Evolutionary conservation across 30 jellyfish, hydroid and myxozoan genomes (phyloP).

Genomic region (Catostylus mosaicus): DNA sequence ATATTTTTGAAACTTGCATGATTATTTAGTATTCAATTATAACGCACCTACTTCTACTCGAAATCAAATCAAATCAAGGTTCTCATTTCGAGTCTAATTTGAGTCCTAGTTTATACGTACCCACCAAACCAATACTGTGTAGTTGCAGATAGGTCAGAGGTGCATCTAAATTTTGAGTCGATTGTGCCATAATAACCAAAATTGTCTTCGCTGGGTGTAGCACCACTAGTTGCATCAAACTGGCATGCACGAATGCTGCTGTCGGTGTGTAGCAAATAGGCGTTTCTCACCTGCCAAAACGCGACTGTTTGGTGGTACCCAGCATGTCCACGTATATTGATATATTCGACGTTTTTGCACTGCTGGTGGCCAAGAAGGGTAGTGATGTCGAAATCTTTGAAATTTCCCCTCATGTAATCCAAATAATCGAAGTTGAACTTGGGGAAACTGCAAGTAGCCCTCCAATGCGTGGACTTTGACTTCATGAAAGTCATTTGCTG

Average conservation of each 20-base stretch:
- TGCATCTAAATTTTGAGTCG: background rate
- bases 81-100: no score
- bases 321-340: conserved; percentile 14
- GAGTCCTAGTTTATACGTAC: background rate
- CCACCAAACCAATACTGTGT: background rate
- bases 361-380: background rate
- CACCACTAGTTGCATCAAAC: background rate
- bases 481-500: background rate
- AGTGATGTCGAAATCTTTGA: conserved; percentile 6
- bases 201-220: background rate
- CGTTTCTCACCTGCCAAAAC: background rate
- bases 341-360: conserved; percentile 20
- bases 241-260: background rate
- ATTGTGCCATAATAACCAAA: background rate
- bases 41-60: no score
- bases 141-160: background rate
- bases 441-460: conserved; percentile 5
- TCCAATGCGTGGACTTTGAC: conserved; percentile 2
- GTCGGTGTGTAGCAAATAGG: background rate
- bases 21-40: no score
- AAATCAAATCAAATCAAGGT: no score
- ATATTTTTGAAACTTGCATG: no score
- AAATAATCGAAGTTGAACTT: background rate
- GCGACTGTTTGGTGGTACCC: background rate
- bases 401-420: conserved; percentile 23